Conservation (phyloP, 2,113 vertebrate genomes). For the Campylomormyrus tamandua region DNA sequence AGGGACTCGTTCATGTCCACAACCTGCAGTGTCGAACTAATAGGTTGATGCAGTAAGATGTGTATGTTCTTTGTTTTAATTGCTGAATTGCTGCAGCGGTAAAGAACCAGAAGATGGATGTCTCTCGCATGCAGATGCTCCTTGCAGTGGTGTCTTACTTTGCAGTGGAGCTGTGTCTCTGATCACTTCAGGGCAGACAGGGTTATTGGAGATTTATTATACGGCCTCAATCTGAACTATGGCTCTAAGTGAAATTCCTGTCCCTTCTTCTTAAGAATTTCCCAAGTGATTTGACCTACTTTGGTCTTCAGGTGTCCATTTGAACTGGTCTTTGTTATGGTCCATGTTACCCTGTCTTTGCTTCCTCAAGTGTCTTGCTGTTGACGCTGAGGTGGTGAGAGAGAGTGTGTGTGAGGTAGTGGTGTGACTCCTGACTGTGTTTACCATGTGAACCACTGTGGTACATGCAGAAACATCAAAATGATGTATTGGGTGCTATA, state of each 20-base stretch:
- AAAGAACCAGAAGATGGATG: background rate
- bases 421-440: background rate
- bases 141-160: background rate
- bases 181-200: background rate
- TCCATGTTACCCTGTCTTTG: background rate
- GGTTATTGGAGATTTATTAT: background rate
- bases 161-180: background rate
- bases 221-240: background rate
- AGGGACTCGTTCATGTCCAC: background rate
- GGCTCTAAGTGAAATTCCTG: background rate
- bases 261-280: background rate
- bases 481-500: constrained; percentile 75
- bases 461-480: constrained; percentile 66
- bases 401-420: background rate
- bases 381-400: background rate
- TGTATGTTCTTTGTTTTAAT: background rate
- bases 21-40: background rate
- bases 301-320: background rate
- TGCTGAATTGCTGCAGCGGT: background rate
- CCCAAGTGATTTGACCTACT: background rate
- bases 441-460: background rate
- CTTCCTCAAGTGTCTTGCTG: background rate
- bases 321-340: background rate
- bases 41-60: background rate
- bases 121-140: background rate